Conservation (phyloP, 2,113 vertebrate genomes). For the Pantherophis guttatus region DNA sequence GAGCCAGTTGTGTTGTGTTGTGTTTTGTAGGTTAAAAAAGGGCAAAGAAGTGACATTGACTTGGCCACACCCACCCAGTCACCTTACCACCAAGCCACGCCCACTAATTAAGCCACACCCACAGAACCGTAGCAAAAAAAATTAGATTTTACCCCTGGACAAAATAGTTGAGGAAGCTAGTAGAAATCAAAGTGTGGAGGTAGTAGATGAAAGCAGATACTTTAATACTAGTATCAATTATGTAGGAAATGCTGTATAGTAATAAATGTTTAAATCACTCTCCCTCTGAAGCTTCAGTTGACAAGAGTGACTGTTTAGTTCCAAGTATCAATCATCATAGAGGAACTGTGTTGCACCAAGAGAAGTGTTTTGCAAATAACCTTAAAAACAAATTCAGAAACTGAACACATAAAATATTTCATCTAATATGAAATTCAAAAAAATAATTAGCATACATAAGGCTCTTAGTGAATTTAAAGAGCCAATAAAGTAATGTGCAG, state of each 20-base stretch:
- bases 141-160: too few relatives aligned
- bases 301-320: neutral
- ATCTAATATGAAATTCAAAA: neutral
- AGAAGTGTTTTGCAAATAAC: neutral
- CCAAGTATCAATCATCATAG: neutral
- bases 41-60: too few relatives aligned
- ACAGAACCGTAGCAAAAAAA: too few relatives aligned
- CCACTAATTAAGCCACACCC: too few relatives aligned
- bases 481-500: neutral
- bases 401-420: neutral
- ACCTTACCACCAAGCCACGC: too few relatives aligned
- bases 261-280: neutral
- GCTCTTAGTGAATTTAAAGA: neutral
- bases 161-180: neutral
- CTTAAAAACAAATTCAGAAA: neutral
- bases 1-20: too few relatives aligned
- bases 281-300: neutral
- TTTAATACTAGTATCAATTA: neutral
- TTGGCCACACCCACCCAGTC: too few relatives aligned
- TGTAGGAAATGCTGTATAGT: neutral
- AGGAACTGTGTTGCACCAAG: neutral
- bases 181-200: too few relatives aligned
- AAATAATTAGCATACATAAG: neutral
- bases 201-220: neutral
- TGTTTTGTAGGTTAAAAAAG: too few relatives aligned